A percentile compares a stretch with the other conserved stretches of the same genome.
These are phyloP conservation scores for Erythrocercus mccallii DNA, from an alignment of 2,113 vertebrate species.

Conservation along the genomic window DNA sequence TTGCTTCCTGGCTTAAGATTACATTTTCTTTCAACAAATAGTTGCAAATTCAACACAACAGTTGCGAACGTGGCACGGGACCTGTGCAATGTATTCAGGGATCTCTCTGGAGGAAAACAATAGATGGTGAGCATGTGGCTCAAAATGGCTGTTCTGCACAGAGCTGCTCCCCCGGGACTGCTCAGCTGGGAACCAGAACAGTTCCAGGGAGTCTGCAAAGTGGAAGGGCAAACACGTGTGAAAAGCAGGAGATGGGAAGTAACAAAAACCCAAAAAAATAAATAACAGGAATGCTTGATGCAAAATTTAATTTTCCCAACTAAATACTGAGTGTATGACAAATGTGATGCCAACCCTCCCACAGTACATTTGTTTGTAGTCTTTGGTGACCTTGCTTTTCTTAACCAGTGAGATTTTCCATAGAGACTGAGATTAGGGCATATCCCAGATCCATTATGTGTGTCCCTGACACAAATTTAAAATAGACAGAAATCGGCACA, in stretches of 20 bases:
- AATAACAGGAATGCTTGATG: background rate
- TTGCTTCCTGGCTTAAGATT: background rate
- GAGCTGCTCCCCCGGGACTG: background rate
- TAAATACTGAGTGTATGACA: background rate
- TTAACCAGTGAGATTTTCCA: background rate
- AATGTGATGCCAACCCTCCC: background rate
- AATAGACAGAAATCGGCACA: background rate
- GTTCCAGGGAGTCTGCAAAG: background rate
- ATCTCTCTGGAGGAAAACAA: constrained; percentile 3
- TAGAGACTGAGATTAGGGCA: background rate
- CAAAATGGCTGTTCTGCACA: constrained; percentile 45
- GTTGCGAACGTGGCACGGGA: background rate
- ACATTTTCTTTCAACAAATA: background rate
- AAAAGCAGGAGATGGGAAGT: background rate
- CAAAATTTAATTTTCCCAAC: background rate
- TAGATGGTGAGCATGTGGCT: background rate
- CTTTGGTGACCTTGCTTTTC: background rate
- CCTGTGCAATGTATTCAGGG: background rate
- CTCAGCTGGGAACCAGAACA: background rate
- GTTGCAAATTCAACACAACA: background rate
- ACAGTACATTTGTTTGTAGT: background rate
- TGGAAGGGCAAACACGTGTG: background rate
- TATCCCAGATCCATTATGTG: background rate
- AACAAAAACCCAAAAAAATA: background rate
- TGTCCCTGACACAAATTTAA: background rate